Conservation (phyloP, 2,888 invertebrate genomes). For the Pseudococcus viburni region DNA sequence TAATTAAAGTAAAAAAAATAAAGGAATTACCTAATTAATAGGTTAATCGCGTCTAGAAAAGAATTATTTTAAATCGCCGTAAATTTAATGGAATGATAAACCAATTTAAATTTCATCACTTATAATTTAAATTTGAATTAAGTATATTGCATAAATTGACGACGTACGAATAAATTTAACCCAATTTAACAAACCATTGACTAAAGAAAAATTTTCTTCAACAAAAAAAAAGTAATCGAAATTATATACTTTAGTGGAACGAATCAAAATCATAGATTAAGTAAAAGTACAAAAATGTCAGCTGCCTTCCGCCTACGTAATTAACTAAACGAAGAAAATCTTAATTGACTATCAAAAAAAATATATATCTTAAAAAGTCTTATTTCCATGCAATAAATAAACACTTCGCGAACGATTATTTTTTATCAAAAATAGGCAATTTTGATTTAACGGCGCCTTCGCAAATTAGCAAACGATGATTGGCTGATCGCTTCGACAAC, state of each 20-base stretch:
- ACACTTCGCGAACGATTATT: conserved; percentile 70
- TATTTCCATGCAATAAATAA: conserved; percentile 47
- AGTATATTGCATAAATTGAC: conserved; percentile 42
- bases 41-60: conserved; percentile 4
- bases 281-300: conserved; percentile 37
- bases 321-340: conserved; percentile 35
- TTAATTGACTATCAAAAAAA: conserved; percentile 52
- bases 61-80: background rate
- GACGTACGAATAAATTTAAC: conserved; percentile 21
- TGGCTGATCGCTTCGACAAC: conserved; percentile 61
- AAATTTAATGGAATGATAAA: conserved; percentile 43
- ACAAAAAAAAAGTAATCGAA: background rate
- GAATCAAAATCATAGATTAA: conserved; percentile 33
- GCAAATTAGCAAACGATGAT: conserved; percentile 79
- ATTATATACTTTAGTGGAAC: conserved; percentile 15
- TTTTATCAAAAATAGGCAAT: conserved; percentile 87
- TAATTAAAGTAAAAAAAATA: background rate
- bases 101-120: conserved; percentile 25
- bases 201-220: conserved; percentile 21
- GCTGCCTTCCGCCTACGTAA: background rate
- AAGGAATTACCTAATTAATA: background rate
- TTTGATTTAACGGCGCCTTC: conserved; percentile 90
- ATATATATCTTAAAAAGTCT: conserved; percentile 44
- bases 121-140: background rate
- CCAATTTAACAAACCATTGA: conserved; percentile 27